A percentile compares a stretch with the other conserved stretches of the same genome.
These are phyloP conservation scores for Cuniculus paca DNA, from an alignment of 2,797 vertebrate genomes.

Conservation along the genomic window DNA sequence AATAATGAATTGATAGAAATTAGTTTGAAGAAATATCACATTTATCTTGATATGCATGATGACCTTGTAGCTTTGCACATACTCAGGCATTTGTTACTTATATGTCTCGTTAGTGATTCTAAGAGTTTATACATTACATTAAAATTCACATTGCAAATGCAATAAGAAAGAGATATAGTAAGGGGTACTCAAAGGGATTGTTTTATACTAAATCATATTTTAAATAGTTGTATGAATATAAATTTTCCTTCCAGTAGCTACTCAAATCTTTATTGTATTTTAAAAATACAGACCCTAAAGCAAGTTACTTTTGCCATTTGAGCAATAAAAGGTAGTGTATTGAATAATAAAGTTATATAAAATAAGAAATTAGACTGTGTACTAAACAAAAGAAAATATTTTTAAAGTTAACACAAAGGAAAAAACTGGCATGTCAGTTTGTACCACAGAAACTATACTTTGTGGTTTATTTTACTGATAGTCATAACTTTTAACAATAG, in stretches of 20 bases:
- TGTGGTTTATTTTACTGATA: conserved; percentile 14
- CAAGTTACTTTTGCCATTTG: not conserved
- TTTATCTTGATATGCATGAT: not conserved
- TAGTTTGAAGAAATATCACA: not conserved
- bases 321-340: not conserved
- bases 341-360: not conserved
- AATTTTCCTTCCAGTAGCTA: not conserved
- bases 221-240: not conserved
- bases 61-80: not conserved
- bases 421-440: not conserved
- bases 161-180: not conserved
- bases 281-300: not conserved
- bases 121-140: not conserved
- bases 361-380: not conserved
- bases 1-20: not conserved
- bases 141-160: not conserved
- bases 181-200: not conserved
- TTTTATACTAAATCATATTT: conserved; percentile 9
- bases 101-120: not conserved
- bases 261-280: not conserved
- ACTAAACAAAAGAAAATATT: not conserved
- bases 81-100: not conserved
- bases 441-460: not conserved
- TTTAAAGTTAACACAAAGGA: not conserved
- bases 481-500: not conserved